A percentile compares a stretch with the other conserved stretches of the same genome.
phyloP scores from a whole-genome alignment of 2,113 vertebrate genomes.

The Arothron firmamentum region DNA sequence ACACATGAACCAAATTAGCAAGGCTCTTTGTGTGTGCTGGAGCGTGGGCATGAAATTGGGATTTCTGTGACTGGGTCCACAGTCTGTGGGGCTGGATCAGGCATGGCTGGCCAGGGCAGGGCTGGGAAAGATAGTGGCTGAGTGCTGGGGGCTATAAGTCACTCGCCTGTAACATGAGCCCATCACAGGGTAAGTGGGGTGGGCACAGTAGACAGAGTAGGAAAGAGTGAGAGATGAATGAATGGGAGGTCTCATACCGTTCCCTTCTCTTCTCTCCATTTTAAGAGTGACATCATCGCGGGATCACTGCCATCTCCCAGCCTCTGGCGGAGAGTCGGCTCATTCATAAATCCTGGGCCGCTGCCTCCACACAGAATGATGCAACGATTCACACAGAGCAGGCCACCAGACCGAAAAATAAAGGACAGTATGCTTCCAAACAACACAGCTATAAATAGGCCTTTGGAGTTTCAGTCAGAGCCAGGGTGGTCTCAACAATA shows the following conservation, averaged over 20 bases:
- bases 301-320: slow-evolving; percentile 69
- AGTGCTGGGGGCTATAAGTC: slow-evolving; percentile 51
- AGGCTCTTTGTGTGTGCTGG: slow-evolving; percentile 28
- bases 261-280: slow-evolving; percentile 48
- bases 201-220: slow-evolving; percentile 13
- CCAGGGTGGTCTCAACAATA: not conserved
- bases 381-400: slow-evolving; percentile 60
- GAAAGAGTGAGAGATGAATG: slow-evolving; percentile 41
- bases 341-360: slow-evolving; percentile 73
- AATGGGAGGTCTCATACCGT: slow-evolving; percentile 70
- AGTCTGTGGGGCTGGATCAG: slow-evolving; percentile 33
- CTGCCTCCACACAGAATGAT: slow-evolving; percentile 64
- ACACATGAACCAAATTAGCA: slow-evolving; percentile 58
- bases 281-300: slow-evolving; percentile 73
- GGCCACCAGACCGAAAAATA: slow-evolving; percentile 61
- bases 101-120: slow-evolving; percentile 28
- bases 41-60: slow-evolving; percentile 65
- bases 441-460: slow-evolving; percentile 64
- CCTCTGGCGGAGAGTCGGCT: slow-evolving; percentile 63
- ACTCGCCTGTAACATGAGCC: slow-evolving; percentile 69
- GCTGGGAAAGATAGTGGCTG: not conserved
- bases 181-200: slow-evolving; percentile 63
- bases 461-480: slow-evolving; percentile 34
- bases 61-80: slow-evolving; percentile 46
- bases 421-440: slow-evolving; percentile 60